Conservation (phyloP, 2,113 vertebrate species). For the Atlantisia rogersi region DNA sequence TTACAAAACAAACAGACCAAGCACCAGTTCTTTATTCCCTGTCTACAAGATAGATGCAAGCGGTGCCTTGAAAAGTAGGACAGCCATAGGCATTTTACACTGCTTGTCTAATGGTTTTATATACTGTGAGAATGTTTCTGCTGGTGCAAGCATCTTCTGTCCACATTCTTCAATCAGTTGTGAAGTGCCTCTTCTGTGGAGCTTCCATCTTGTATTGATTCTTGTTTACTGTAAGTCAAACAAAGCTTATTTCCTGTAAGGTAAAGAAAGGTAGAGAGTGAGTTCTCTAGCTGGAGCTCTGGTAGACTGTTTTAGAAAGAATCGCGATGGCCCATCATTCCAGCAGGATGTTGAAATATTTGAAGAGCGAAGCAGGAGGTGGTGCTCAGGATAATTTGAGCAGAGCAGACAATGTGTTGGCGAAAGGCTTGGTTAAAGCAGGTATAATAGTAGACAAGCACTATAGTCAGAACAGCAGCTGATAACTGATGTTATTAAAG, state of each 20-base stretch:
- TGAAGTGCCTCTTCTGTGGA: background rate
- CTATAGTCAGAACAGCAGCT: background rate
- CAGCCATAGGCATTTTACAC: background rate
- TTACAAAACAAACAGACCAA: background rate
- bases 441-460: background rate
- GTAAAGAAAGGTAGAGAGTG: background rate
- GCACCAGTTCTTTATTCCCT: background rate
- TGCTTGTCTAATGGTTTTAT: background rate
- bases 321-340: background rate
- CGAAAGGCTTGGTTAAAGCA: background rate
- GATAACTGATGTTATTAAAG: background rate
- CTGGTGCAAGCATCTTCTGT: background rate
- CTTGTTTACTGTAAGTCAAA: background rate
- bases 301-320: background rate
- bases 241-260: background rate
- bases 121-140: background rate
- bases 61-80: background rate
- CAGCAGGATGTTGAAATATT: background rate
- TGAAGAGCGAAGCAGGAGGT: background rate
- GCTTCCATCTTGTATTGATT: background rate
- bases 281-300: background rate
- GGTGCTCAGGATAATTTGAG: background rate
- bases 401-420: background rate
- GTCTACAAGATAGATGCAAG: background rate
- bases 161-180: background rate